These are phyloP conservation scores for Aplocera efformata DNA, from an alignment of 2,888 invertebrate species.

Conservation along the genomic window DNA sequence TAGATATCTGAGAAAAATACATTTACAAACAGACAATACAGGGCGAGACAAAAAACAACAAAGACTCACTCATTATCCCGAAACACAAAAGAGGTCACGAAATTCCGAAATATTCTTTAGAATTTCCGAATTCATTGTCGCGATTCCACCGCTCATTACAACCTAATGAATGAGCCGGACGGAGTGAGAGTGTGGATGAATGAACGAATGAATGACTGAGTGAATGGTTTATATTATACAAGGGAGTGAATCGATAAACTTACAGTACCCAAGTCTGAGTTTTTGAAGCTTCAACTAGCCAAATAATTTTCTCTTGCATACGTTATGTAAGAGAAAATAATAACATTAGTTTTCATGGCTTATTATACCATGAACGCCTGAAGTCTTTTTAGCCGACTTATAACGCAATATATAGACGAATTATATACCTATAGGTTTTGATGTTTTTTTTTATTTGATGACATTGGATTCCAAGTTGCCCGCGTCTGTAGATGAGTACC, in stretches of 20 bases:
- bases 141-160: constrained; percentile 22
- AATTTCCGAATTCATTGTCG: constrained; percentile 29
- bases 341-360: too few species aligned
- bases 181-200: constrained; percentile 1
- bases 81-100: constrained; percentile 24
- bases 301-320: too few species aligned
- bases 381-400: too few species aligned
- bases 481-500: too few species aligned
- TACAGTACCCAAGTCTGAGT: background rate
- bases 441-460: too few species aligned
- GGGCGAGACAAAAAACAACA: constrained; percentile 10
- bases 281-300: too few species aligned
- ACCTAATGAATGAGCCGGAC: constrained; percentile 22
- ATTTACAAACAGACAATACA: constrained; percentile 28
- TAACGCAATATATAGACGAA: too few species aligned
- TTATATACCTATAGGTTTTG: too few species aligned
- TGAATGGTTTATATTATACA: background rate
- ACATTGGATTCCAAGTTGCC: too few species aligned
- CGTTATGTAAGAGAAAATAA: too few species aligned
- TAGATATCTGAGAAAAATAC: constrained; percentile 20
- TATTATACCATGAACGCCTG: too few species aligned
- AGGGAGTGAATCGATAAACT: background rate
- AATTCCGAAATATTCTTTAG: constrained; percentile 26
- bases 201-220: constrained; percentile 4
- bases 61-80: constrained; percentile 22